Evolutionary conservation across 2,888 invertebrate species (phyloP).

Genomic region (Darwinula stevensoni): DNA sequence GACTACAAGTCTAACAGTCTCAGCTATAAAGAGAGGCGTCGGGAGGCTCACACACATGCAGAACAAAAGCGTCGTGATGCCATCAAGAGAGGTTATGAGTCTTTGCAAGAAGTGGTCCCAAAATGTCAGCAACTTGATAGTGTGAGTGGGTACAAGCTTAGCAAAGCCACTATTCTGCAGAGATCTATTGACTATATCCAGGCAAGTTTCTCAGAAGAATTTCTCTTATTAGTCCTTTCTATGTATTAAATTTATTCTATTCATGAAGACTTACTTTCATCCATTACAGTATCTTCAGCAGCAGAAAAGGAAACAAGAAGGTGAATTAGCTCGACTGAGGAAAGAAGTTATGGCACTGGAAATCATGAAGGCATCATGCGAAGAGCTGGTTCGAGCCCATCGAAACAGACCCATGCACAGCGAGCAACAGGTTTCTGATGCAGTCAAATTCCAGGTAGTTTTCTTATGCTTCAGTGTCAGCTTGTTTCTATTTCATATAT

Average conservation of each 20-base stretch:
- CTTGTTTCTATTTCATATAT: no score
- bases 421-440: conserved; percentile 66
- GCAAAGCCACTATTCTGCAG: conserved; percentile 81
- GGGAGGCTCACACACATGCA: conserved; percentile 85
- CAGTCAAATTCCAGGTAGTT: conserved; percentile 80
- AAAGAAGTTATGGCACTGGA: conserved; percentile 78
- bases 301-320: conserved; percentile 75
- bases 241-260: conserved; percentile 7
- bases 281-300: conserved; percentile 58
- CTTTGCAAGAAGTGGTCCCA: conserved; percentile 67
- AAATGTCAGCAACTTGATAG: conserved; percentile 67
- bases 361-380: conserved; percentile 81
- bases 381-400: conserved; percentile 83
- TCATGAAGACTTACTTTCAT: conserved; percentile 16
- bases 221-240: conserved; percentile 1
- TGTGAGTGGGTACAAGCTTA: conserved; percentile 66
- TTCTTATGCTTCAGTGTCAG: no score
- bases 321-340: conserved; percentile 59
- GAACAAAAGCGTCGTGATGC: conserved; percentile 90
- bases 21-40: conserved; percentile 67
- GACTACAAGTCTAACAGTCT: conserved; percentile 27
- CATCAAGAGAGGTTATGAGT: conserved; percentile 87
- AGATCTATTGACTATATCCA: conserved; percentile 69
- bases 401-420: conserved; percentile 65
- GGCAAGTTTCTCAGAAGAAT: conserved; percentile 12